Conservation (phyloP, 37 sponge, comb jelly and placozoan genomes). For the Oopsacas minuta region DNA sequence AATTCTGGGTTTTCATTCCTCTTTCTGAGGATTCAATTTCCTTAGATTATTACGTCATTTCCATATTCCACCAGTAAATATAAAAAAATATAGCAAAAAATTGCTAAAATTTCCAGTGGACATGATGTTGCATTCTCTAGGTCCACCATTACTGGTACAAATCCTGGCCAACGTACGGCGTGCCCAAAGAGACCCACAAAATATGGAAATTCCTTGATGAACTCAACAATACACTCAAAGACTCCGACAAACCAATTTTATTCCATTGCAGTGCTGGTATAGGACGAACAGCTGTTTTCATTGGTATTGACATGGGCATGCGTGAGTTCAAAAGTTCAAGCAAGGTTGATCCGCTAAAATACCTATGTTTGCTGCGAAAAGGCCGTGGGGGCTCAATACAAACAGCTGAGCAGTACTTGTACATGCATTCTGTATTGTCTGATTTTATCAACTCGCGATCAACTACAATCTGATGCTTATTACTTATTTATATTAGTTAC, state of each 20-base stretch:
- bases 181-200: not conserved
- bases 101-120: too few relatives aligned
- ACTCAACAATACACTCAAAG: not conserved
- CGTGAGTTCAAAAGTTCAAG: not conserved
- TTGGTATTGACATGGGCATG: conserved; percentile 20
- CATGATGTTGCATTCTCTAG: too few relatives aligned
- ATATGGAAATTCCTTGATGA: not conserved
- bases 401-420: conserved; percentile 6
- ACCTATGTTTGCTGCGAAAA: not conserved
- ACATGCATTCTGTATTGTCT: not conserved
- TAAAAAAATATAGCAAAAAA: too few relatives aligned
- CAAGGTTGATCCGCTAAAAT: not conserved
- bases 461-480: not conserved
- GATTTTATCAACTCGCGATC: not conserved
- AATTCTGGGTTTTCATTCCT: not conserved
- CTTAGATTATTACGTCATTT: too few relatives aligned
- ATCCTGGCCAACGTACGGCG: not conserved
- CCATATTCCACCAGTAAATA: too few relatives aligned
- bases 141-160: conserved; percentile 16
- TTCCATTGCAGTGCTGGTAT: conserved; percentile 22
- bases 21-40: too few relatives aligned
- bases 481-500: not conserved
- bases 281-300: not conserved
- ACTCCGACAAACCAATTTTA: not conserved
- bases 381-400: conserved; percentile 10